Evolutionary conservation across 2,888 invertebrate genomes (phyloP), one percentile per base, ranked within the genome.

Genomic region (Eristalis pertinax): DNA sequence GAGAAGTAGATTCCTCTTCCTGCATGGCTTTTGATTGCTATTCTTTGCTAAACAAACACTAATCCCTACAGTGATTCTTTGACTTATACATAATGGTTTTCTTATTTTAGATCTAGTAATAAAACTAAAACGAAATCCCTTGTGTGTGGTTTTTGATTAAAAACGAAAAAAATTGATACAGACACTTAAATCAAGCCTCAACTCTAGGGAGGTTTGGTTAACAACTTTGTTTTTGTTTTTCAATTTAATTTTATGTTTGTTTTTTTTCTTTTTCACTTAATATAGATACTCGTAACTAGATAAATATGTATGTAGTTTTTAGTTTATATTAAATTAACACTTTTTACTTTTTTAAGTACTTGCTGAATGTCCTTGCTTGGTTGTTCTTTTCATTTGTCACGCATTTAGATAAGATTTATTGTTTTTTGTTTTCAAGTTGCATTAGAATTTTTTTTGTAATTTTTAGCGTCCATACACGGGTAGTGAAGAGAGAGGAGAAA

Each of bases 301-400:
- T 19, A 50, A 50, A 50, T 50, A 43, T n/a, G 19, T 50, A n/a
- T n/a, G n/a, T n/a, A n/a, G n/a, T 19, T 19, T 50, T 50, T 50
- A 19, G 13, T 64, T 58, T 69, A 35, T 56, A 56, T 70, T 64
- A 56, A 11, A 65, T 32, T 56, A 67, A 63, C 63, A 29, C 68
- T 69, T 63, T n/a, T 70, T 73, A 67, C 58, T 84, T 83, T 32
- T 79, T 87, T 87, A 84, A 84, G 87, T 87, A 84, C 80, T 80
- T 84, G 87, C 72, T 87, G 87, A 84, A 83, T 87, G 79, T 87
- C 87, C 83, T 38, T 64, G 79, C 76, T 69, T 79, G 83, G 87
- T 72, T 82, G 86, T 78, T 86, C 74, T 74, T 82, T 82, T 83
- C 58, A 79, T 86, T 69, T 86, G 64, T 50, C 81, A 83, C 62